Percentiles rank a stretch among this genome's conserved stretches.
Evolutionary conservation across 2,888 invertebrate species (phyloP).

Genomic region (Melipona beecheii): DNA sequence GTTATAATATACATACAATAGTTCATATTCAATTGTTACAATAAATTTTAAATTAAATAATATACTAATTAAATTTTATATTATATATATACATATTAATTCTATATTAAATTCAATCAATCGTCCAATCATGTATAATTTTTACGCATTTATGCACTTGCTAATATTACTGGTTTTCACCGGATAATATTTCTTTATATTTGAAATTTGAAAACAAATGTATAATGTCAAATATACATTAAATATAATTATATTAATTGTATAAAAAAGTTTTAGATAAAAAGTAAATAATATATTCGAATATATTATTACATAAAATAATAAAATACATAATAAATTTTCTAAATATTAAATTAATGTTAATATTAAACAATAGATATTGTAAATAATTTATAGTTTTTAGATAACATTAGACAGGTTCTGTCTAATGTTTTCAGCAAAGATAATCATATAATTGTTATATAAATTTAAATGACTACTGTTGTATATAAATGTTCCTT

Average conservation of each 20-base stretch:
- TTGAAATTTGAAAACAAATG: background rate
- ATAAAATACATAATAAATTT: background rate
- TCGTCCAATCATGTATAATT: background rate
- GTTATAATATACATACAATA: background rate
- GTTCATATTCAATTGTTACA: background rate
- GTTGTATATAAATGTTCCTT: background rate
- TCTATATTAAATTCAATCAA: background rate
- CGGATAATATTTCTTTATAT: background rate
- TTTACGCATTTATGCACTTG: background rate
- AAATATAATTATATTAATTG: background rate
- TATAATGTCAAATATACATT: background rate
- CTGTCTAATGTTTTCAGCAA: too few species aligned
- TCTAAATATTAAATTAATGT: background rate
- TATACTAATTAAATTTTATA: background rate
- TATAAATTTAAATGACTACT: background rate
- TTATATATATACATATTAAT: background rate
- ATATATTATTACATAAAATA: background rate
- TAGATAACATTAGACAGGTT: too few species aligned
- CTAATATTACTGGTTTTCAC: background rate
- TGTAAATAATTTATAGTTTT: background rate
- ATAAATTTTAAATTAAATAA: background rate
- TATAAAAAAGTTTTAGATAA: background rate
- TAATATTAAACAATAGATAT: background rate
- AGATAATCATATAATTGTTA: too few species aligned
- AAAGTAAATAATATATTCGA: background rate